These are phyloP conservation scores for Allacma fusca DNA, from an alignment of 2,888 invertebrate species.

Conservation along the genomic window DNA sequence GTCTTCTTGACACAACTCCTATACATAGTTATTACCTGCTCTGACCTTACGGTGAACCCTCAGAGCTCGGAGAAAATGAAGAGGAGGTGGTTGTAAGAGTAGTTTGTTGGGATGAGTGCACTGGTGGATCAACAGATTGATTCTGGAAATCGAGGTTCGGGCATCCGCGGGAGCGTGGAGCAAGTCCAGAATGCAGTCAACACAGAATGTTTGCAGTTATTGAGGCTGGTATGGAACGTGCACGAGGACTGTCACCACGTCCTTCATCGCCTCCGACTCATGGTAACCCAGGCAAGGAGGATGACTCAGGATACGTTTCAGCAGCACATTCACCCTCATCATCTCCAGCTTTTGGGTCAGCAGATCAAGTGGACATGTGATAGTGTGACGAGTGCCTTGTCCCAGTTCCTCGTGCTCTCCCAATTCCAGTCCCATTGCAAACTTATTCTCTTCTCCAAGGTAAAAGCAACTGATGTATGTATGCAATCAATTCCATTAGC, in stretches of 20 bases:
- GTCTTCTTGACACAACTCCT: no score
- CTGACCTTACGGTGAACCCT: no score
- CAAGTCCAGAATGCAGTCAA: constrained; percentile 51
- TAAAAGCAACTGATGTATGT: constrained; percentile 35
- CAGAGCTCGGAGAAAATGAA: no score
- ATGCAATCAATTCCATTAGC: no score
- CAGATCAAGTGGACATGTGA: constrained; percentile 59
- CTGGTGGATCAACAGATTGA: no score
- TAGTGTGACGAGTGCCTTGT: constrained; percentile 57
- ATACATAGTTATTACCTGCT: no score
- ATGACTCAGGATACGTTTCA: not conserved
- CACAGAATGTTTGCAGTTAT: constrained; percentile 59
- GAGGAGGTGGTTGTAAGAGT: no score
- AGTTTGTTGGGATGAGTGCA: no score
- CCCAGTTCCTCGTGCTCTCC: constrained; percentile 58
- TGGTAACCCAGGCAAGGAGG: constrained; percentile 1
- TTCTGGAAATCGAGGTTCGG: no score
- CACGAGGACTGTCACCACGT: constrained; percentile 56
- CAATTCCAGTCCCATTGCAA: constrained; percentile 61
- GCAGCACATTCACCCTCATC: not conserved
- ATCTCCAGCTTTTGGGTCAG: constrained; percentile 16
- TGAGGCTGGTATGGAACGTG: constrained; percentile 59
- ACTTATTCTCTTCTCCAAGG: constrained; percentile 60
- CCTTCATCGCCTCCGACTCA: constrained; percentile 17
- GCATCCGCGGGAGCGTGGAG: not conserved